Evolutionary conservation across 2,888 invertebrate species (phyloP).

Genomic region (Amphipoea oculea): DNA sequence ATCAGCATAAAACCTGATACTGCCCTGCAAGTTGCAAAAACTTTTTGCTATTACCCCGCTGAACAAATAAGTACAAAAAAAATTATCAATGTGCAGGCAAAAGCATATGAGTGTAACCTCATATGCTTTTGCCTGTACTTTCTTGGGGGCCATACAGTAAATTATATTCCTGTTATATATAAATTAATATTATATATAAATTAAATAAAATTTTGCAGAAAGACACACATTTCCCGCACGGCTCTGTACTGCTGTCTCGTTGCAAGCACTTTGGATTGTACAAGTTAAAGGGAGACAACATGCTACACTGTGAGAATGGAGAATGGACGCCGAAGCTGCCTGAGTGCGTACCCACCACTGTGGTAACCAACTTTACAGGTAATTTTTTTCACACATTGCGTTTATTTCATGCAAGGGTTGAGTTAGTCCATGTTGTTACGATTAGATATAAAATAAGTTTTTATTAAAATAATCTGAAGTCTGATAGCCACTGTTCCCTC

Average conservation of each 20-base stretch:
- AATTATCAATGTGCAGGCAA: no score
- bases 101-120: no score
- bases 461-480: not conserved
- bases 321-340: constrained; percentile 95
- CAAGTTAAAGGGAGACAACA: constrained; percentile 95
- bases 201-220: constrained; percentile 71
- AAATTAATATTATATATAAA: not conserved
- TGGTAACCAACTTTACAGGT: constrained; percentile 96
- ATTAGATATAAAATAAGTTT: not conserved
- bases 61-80: not conserved
- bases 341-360: constrained; percentile 96
- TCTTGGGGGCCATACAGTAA: not conserved
- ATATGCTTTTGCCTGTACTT: no score
- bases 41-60: no score
- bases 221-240: constrained; percentile 94
- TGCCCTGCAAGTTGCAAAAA: no score
- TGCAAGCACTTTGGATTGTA: constrained; percentile 96
- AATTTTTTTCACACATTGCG: constrained; percentile 39
- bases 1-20: no score
- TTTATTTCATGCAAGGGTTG: not conserved
- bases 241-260: constrained; percentile 93
- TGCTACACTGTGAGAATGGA: constrained; percentile 95
- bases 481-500: not conserved
- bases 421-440: not conserved
- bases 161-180: not conserved